Conservation (phyloP, 1,140 invertebrate species). For the Drosophila ambigua region DNA sequence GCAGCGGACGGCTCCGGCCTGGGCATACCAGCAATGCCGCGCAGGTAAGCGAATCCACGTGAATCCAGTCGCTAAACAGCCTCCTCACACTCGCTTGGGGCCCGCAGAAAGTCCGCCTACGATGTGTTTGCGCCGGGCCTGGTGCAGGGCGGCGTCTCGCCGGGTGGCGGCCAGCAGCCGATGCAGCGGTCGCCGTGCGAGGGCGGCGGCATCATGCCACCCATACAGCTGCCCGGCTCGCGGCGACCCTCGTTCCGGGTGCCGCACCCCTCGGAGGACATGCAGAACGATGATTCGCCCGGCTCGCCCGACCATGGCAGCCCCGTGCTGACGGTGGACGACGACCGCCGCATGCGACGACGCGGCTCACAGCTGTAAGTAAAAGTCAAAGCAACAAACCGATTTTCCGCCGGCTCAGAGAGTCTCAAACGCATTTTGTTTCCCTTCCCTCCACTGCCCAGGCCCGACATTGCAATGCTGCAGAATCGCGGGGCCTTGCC, state of each 20-base stretch:
- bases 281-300: conserved; percentile 85
- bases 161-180: conserved; percentile 47
- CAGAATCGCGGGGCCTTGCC: conserved; percentile 85
- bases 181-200: conserved; percentile 73
- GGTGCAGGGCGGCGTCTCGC: conserved; percentile 59
- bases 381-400: neutral
- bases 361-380: conserved; percentile 92
- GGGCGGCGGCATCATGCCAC: conserved; percentile 73
- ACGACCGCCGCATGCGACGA: conserved; percentile 89
- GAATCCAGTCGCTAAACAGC: too few species aligned
- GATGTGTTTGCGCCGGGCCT: conserved; percentile 88
- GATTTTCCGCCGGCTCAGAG: too few species aligned
- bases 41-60: conserved; percentile 84
- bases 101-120: conserved; percentile 89
- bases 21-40: conserved; percentile 88
- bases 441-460: conserved; percentile 61
- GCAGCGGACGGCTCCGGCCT: conserved; percentile 84
- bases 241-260: conserved; percentile 89
- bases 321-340: conserved; percentile 87
- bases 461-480: conserved; percentile 90
- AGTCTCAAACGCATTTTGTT: neutral
- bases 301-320: conserved; percentile 82
- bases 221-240: conserved; percentile 78
- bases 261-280: conserved; percentile 84
- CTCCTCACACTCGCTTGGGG: too few species aligned